Evolutionary conservation across 2,113 vertebrate species (phyloP).

Genomic region (Scomber scombrus): DNA sequence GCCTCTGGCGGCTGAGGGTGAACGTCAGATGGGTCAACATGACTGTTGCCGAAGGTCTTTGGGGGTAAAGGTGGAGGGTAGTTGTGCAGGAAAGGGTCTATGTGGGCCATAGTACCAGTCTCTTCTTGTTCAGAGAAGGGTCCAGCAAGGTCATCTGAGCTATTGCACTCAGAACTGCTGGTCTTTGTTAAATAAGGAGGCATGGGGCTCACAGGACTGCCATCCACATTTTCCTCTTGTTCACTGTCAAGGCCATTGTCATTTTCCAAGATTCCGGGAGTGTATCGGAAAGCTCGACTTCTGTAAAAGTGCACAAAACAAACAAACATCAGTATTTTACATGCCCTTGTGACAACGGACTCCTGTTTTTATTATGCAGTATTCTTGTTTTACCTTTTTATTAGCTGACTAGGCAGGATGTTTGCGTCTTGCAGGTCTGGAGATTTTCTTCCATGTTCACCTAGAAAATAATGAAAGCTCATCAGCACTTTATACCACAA

Average conservation of each 20-base stretch:
- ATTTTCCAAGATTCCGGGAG: constrained; percentile 64
- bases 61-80: constrained; percentile 87
- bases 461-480: constrained; percentile 55
- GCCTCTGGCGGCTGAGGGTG: constrained; percentile 31
- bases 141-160: constrained; percentile 80
- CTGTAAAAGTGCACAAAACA: constrained; percentile 45
- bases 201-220: constrained; percentile 59
- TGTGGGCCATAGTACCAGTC: neutral
- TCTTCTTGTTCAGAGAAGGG: constrained; percentile 81
- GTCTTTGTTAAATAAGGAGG: constrained; percentile 72
- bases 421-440: constrained; percentile 80
- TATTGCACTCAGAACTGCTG: constrained; percentile 85
- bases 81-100: constrained; percentile 56
- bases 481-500: constrained; percentile 13
- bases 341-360: neutral
- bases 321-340: neutral
- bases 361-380: no score
- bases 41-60: constrained; percentile 83
- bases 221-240: constrained; percentile 51
- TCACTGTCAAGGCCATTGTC: constrained; percentile 53
- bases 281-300: constrained; percentile 75
- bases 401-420: constrained; percentile 73
- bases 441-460: constrained; percentile 67
- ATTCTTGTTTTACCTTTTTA: constrained; percentile 75
- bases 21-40: constrained; percentile 42